phyloP scores from a whole-genome alignment of 2,113 vertebrate genomes.

The Tragelaphus scriptus region DNA sequence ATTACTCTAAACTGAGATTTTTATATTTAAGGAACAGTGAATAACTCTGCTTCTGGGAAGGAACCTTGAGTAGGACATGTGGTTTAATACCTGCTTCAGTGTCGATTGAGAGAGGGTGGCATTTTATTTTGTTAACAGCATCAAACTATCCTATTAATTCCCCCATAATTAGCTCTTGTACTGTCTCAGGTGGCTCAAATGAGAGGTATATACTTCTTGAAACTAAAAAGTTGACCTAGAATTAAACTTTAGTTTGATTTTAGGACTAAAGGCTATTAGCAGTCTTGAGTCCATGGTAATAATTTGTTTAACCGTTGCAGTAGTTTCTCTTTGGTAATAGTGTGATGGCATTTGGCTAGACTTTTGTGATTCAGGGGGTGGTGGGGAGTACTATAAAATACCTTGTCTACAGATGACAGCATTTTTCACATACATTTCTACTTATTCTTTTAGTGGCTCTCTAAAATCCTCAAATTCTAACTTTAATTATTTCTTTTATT shows the following conservation, averaged over 20 bases:
- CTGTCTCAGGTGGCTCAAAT: neutral
- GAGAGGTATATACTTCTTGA: neutral
- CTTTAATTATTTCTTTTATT: neutral
- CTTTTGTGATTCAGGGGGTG: neutral
- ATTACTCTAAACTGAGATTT: neutral
- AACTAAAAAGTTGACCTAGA: neutral
- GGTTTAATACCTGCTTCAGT: neutral
- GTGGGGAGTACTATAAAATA: neutral
- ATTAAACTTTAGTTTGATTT: neutral
- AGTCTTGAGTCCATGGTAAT: neutral
- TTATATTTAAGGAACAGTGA: neutral
- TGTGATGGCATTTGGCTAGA: neutral
- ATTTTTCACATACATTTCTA: neutral
- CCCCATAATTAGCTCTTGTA: neutral
- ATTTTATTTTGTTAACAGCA: slow-evolving; percentile 4
- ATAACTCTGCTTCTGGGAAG: neutral
- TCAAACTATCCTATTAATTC: neutral
- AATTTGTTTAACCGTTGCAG: neutral
- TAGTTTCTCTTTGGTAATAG: neutral
- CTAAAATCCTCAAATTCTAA: neutral
- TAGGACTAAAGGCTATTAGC: neutral
- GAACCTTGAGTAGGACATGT: neutral
- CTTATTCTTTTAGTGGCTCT: neutral
- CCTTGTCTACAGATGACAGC: neutral
- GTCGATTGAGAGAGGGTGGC: neutral